Percentiles rank a stretch among this genome's conserved stretches.
phyloP scores from a whole-genome alignment of 2,888 invertebrate species.

The Sphaerophoria taeniata region DNA sequence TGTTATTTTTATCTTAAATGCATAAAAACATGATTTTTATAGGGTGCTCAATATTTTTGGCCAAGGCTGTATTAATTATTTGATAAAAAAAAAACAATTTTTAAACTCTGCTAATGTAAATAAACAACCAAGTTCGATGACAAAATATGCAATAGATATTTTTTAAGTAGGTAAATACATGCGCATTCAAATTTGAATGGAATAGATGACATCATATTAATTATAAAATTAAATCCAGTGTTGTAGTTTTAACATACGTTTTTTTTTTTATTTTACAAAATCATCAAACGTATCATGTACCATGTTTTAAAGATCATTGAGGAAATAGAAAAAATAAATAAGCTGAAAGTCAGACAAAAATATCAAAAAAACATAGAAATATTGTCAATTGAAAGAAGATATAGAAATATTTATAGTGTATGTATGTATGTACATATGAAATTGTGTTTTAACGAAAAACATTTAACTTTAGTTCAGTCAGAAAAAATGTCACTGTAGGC shows the following conservation, averaged over 20 bases:
- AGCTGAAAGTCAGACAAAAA: constrained; percentile 31
- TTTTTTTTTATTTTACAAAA: constrained; percentile 38
- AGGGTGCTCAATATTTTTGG: too few relatives aligned
- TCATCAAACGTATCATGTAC: constrained; percentile 44
- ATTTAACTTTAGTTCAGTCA: too few relatives aligned
- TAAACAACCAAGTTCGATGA: neutral
- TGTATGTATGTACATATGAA: too few relatives aligned
- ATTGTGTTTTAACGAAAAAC: too few relatives aligned
- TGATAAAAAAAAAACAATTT: constrained; percentile 40
- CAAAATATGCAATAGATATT: constrained; percentile 59
- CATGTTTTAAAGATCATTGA: constrained; percentile 33
- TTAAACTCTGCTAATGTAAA: constrained; percentile 60
- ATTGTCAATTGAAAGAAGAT: constrained; percentile 5
- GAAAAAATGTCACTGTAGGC: too few relatives aligned
- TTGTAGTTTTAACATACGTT: constrained; percentile 55
- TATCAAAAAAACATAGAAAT: neutral
- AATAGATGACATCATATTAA: constrained; percentile 53
- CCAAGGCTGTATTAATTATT: constrained; percentile 52
- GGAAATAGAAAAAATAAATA: constrained; percentile 38
- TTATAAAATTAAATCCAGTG: constrained; percentile 65
- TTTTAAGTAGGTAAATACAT: constrained; percentile 64
- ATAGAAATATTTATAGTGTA: neutral
- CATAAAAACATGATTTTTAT: too few relatives aligned
- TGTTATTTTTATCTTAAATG: too few relatives aligned
- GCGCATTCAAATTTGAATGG: constrained; percentile 50